A percentile compares a stretch with the other conserved stretches of the same genome.
phyloP scores from a whole-genome alignment of 1,140 invertebrate genomes.

The Habropoda laboriosa region DNA sequence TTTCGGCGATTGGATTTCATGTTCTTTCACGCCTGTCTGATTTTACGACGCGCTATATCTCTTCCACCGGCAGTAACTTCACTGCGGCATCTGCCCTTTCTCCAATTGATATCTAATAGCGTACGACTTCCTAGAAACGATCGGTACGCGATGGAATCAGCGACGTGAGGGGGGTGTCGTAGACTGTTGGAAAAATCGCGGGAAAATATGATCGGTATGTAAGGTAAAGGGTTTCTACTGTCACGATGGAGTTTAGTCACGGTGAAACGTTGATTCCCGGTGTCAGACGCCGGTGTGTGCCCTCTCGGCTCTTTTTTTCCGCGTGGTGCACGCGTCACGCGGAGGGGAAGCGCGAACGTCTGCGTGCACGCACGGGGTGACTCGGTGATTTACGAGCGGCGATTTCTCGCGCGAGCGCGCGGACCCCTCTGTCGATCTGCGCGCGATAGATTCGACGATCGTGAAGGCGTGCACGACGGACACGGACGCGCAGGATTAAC shows the following conservation, averaged over 20 bases:
- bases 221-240: too few species aligned
- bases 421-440: constrained; percentile 55
- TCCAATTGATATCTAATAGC: neutral
- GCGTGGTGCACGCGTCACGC: constrained; percentile 8
- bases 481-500: constrained; percentile 56
- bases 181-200: too few species aligned
- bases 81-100: neutral
- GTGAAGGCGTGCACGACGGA: constrained; percentile 41
- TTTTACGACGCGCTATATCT: too few species aligned
- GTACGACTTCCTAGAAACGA: neutral
- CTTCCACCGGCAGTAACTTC: too few species aligned
- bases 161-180: too few species aligned
- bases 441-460: constrained; percentile 55
- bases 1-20: too few species aligned
- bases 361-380: constrained; percentile 54
- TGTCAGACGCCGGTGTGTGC: constrained; percentile 15
- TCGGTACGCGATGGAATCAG: neutral
- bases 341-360: constrained; percentile 25
- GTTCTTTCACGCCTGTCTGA: too few species aligned
- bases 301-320: too few species aligned
- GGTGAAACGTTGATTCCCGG: neutral
- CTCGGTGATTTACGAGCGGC: constrained; percentile 61
- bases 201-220: too few species aligned
- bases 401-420: constrained; percentile 53
- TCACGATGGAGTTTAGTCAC: neutral